Base-by-base conservation (phyloP, 2,113 vertebrate species). In the Crotalus horridus region DNA sequence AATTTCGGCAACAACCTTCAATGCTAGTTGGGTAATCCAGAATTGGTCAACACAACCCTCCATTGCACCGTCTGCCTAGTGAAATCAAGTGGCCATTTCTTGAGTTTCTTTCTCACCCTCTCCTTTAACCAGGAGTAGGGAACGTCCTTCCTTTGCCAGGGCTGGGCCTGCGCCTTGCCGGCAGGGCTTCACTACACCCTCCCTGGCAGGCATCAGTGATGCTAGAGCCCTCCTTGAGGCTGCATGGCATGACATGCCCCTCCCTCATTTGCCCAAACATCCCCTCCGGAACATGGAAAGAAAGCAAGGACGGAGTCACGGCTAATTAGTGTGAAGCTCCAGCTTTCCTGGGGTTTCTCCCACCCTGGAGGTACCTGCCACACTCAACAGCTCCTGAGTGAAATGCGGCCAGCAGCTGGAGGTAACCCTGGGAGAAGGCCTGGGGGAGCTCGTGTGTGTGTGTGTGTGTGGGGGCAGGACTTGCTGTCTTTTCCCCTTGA, bases 211-310 rank as follows among this genome's bases (percentile, higher is more conserved):
- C n/a, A 33, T 2, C 46, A 4, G 13, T 33, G 64, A 74, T 5
- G 0, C 6, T 17, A 33, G 13, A 6, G 29, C 13, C 64, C 2
- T 7, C 69, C n/a, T 2, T 74, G n/a, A 74, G 29, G 5, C n/a
- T 17, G n/a, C 5, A 1, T 20, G 12, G 13, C 2, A 1, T 20
- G 13, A 33, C 13, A 2, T 17, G 0, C 1, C 2, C n/a, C 64
- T 48, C 46, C 46, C 46, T 48, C 29, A 1, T 6, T 17, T 2
- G 64, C 64, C 69, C 26, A 69, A 13, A 13, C 12, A 29, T 15
- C 11, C 39, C 39, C 39, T 6, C 64, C 2, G 6, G n/a, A 74
- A 33, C 12, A 6, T 17, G 64, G 7, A 69, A 69, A 69, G 64
- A 3, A 2, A 33, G 1, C 4, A 74, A 15, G 64, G n/a, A 33